phyloP scores from a whole-genome alignment of 23 tunicate genomes.

The Halocynthia aurantium region DNA sequence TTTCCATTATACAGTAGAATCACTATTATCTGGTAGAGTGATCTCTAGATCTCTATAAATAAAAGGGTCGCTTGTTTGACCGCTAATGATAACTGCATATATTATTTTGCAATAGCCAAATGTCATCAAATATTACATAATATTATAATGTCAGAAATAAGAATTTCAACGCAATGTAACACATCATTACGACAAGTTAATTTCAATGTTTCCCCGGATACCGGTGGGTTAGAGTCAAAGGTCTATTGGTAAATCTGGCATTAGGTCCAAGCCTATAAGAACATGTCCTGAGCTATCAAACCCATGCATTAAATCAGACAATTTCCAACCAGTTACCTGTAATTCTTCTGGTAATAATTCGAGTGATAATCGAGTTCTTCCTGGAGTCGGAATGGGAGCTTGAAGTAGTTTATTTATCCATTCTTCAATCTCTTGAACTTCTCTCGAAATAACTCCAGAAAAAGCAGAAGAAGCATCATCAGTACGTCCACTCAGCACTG shows the following conservation, averaged over 20 bases:
- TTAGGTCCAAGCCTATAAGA: neutral
- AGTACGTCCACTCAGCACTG: slow-evolving; percentile 53
- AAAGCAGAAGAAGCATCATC: slow-evolving; percentile 10
- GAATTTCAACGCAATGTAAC: too few relatives aligned
- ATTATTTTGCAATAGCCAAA: too few relatives aligned
- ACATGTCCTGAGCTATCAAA: too few relatives aligned
- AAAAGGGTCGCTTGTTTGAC: too few relatives aligned
- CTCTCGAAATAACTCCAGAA: slow-evolving; percentile 78
- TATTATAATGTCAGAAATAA: too few relatives aligned
- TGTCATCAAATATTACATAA: too few relatives aligned
- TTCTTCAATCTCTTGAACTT: slow-evolving; percentile 70
- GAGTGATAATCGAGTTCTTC: slow-evolving; percentile 63
- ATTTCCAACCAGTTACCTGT: slow-evolving; percentile 73
- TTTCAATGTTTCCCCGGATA: neutral
- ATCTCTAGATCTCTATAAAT: too few relatives aligned
- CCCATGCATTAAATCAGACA: too few relatives aligned
- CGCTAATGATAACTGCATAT: too few relatives aligned
- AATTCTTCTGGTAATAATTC: slow-evolving; percentile 63
- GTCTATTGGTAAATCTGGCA: neutral
- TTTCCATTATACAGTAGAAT: too few relatives aligned
- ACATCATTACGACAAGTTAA: neutral
- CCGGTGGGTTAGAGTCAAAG: too few relatives aligned
- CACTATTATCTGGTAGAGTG: too few relatives aligned
- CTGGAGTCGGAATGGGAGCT: slow-evolving; percentile 87
- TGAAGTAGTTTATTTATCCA: slow-evolving; percentile 84